Evolutionary conservation across 2,113 vertebrate genomes (phyloP).

Genomic region (Tragelaphus scriptus): DNA sequence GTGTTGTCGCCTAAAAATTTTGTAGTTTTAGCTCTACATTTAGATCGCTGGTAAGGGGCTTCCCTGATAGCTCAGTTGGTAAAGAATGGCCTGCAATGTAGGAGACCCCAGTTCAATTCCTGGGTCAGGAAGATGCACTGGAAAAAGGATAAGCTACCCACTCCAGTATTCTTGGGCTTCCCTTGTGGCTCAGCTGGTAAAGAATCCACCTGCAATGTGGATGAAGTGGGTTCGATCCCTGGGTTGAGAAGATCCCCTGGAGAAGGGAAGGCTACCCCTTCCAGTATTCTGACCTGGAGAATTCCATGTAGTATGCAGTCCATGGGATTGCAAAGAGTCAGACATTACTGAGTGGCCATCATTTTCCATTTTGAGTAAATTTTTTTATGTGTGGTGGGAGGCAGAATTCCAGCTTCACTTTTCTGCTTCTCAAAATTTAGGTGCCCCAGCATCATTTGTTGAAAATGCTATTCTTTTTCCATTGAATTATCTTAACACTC

Average conservation of each 20-base stretch:
- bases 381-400: background rate
- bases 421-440: background rate
- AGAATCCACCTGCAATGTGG: background rate
- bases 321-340: background rate
- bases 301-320: background rate
- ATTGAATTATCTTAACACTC: background rate
- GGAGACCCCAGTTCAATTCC: background rate
- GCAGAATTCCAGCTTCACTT: background rate
- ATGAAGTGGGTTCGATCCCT: background rate
- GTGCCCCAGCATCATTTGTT: background rate
- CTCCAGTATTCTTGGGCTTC: background rate
- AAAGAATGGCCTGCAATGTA: background rate
- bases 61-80: background rate
- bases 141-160: background rate
- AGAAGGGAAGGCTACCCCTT: background rate
- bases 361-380: background rate
- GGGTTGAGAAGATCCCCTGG: background rate
- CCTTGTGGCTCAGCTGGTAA: background rate
- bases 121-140: background rate
- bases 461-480: background rate
- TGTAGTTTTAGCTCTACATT: background rate
- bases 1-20: background rate
- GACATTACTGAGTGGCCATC: background rate
- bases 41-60: background rate
- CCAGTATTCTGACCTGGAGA: background rate